These are phyloP conservation scores for Theocolax elegans DNA, from an alignment of 1,140 invertebrate species.

Conservation along the genomic window DNA sequence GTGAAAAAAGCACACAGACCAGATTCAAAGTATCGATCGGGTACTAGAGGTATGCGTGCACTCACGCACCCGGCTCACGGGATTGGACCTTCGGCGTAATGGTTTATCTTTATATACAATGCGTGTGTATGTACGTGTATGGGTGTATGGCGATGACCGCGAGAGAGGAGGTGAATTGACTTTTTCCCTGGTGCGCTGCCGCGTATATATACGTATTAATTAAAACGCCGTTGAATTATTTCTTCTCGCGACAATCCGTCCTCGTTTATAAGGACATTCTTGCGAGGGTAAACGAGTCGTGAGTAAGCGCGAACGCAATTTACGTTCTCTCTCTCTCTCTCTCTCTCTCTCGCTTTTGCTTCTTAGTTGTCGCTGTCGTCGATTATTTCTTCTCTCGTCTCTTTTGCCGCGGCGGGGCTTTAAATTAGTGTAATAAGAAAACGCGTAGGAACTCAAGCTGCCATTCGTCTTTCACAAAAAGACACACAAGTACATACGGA, in stretches of 20 bases:
- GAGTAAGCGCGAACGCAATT: conserved; percentile 41
- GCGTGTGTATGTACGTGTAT: not conserved
- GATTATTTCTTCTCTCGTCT: not conserved
- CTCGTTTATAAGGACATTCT: conserved; percentile 39
- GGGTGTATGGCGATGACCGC: not conserved
- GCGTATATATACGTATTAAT: conserved; percentile 36
- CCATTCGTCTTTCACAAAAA: not conserved
- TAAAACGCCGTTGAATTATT: conserved; percentile 40
- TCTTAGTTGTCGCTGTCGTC: not conserved
- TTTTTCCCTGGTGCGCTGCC: conserved; percentile 12
- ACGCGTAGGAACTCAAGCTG: not conserved
- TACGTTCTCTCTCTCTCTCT: conserved; percentile 11
- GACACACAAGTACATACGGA: conserved; percentile 21
- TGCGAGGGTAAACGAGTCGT: conserved; percentile 27
- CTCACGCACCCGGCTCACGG: too few species aligned
- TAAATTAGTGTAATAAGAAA: conserved; percentile 39
- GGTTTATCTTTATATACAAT: too few species aligned
- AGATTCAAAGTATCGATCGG: conserved; percentile 15
- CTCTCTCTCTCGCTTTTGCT: not conserved
- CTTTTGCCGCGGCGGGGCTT: conserved; percentile 4
- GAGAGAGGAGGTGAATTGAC: conserved; percentile 1
- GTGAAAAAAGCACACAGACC: not conserved
- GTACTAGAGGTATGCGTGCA: not conserved
- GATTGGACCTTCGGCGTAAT: too few species aligned
- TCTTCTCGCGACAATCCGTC: conserved; percentile 40